Evolutionary conservation across 2,888 invertebrate genomes (phyloP), one percentile per base, ranked within the genome.

Genomic region (Hermaeophaga mercurialis): DNA sequence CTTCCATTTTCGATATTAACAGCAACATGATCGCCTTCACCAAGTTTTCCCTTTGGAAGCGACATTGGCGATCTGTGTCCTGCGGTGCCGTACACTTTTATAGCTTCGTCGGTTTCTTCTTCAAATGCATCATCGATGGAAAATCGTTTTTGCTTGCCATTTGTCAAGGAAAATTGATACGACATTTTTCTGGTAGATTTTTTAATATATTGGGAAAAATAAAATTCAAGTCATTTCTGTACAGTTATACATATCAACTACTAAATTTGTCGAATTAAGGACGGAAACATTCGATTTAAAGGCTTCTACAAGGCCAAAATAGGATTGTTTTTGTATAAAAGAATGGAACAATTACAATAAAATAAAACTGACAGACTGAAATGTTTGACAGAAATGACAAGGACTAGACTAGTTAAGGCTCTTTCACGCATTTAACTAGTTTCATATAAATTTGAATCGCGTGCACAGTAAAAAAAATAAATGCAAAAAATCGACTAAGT

Each of bases 41-140:
- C 79, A 62, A 79, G 77, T 63, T 79, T 80, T 49, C 82, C 81
- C 65, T 82, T 81, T 70, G 87, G 80, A 69, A 61, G 62, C 3
- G 68, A 67, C 44, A 60, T 62, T 4, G 89, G 87, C 62, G 87
- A 86, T 69, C 87, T 83, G 75, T 88, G 86, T 62, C 85, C 86
- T 44, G 87, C 88, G 46, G 89, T 84, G 44, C 91, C 91, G 76
- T 91, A 91, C 41, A 91, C 89, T 73, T 88, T 85, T 69, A 91
- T 78, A 14, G 89, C 89, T 74, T 91, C 91, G 71, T 91, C 91
- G 41, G 90, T 89, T 74, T 91, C 91, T 73, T 90, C 90, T 73
- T 91, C 90, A 72, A 91, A 91, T 9, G 90, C 91, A 77, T 91
- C 90, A 77, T 91, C 90, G 69, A 91, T 91, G 46, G 89, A 89